phyloP scores from a whole-genome alignment of 2,888 invertebrate genomes.

The Schizotus pectinicornis region DNA sequence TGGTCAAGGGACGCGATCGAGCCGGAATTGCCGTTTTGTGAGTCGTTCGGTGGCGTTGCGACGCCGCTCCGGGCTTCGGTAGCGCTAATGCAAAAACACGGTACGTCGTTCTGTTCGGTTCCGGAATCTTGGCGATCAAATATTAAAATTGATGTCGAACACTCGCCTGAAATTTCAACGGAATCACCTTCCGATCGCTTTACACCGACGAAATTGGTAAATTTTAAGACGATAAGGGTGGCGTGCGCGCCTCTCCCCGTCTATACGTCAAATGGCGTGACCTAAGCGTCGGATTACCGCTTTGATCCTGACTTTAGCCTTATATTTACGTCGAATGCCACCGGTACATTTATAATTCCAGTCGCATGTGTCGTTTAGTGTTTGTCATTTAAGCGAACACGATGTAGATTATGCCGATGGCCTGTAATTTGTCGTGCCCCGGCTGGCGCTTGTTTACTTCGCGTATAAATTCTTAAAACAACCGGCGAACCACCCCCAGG shows the following conservation, averaged over 20 bases:
- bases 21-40: conserved; percentile 4
- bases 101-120: no score
- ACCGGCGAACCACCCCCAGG: neutral
- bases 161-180: no score
- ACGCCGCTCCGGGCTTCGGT: no score
- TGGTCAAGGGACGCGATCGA: conserved; percentile 18
- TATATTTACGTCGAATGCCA: conserved; percentile 17
- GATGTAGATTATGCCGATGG: conserved; percentile 20
- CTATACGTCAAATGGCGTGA: conserved; percentile 22
- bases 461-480: conserved; percentile 15
- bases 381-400: conserved; percentile 23
- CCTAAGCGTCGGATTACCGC: conserved; percentile 3
- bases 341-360: conserved; percentile 21
- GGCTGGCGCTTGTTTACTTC: conserved; percentile 17
- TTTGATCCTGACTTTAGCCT: conserved; percentile 19
- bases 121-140: no score
- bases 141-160: no score
- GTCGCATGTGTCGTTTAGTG: conserved; percentile 23
- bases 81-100: no score
- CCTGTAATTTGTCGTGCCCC: conserved; percentile 10
- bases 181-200: no score
- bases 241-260: conserved; percentile 11
- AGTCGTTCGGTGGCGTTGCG: no score
- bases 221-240: conserved; percentile 5
- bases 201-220: conserved; percentile 3